Evolutionary conservation across 2,888 invertebrate genomes (phyloP).

Genomic region (Melanargia galathea): DNA sequence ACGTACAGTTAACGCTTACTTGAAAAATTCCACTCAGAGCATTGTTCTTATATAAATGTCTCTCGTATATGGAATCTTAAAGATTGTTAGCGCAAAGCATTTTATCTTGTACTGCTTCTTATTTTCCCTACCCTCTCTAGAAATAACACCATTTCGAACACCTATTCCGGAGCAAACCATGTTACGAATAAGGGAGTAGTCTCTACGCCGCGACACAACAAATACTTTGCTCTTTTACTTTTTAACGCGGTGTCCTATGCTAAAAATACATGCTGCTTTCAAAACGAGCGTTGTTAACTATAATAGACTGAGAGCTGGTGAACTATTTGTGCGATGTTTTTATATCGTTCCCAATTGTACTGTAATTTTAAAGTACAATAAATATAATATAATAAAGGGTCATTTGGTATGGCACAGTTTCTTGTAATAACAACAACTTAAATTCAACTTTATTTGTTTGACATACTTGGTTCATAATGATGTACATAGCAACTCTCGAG

Average conservation of each 20-base stretch:
- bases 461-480: too few relatives aligned
- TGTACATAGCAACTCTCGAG: too few relatives aligned
- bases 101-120: slow-evolving; percentile 6
- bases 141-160: slow-evolving; percentile 13
- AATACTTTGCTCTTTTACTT: slow-evolving; percentile 19
- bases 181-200: slow-evolving; percentile 17
- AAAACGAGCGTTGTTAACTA: slow-evolving; percentile 21
- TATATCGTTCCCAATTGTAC: neutral
- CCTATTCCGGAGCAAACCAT: slow-evolving; percentile 17
- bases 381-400: too few relatives aligned
- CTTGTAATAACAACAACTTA: too few relatives aligned
- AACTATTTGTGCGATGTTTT: neutral
- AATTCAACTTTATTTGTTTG: too few relatives aligned
- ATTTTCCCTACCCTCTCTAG: slow-evolving; percentile 4
- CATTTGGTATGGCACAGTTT: too few relatives aligned
- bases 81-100: slow-evolving; percentile 1
- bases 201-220: neutral
- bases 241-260: neutral
- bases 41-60: neutral
- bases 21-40: too few relatives aligned
- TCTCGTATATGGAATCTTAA: neutral
- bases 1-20: too few relatives aligned
- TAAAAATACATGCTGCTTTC: slow-evolving; percentile 25
- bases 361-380: neutral
- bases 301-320: neutral